Evolutionary conservation across 2,888 invertebrate species (phyloP), one percentile per base, ranked within the genome.

Genomic region (Cerastis leucographa): DNA sequence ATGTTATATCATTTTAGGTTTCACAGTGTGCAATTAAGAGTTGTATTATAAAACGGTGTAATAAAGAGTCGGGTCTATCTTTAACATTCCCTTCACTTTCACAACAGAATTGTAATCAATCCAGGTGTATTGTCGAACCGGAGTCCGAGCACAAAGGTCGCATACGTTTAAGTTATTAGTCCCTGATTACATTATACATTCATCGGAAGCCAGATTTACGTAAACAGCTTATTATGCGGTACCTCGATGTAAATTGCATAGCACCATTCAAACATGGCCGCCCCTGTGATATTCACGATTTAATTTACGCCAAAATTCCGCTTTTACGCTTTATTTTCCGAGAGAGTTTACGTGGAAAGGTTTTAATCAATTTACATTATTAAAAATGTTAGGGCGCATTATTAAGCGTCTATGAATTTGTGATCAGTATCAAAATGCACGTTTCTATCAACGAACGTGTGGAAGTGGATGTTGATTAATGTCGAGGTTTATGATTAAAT

Each of bases 101-200:
- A 83, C 76, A 86, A 78, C 71, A 67, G 49, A 78, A 76, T 74
- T 77, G 81, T 73, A 83, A 89, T 87, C 80, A 87, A 83, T 78
- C 73, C 80, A 77, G 59, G 59, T 51, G 69, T 76, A 81, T 80
- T 77, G 83, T 75, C 82, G 76, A 65, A 71, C 61, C 69, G 71
- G 74, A 74, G 14, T 64, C 22, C 25, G 42, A 25, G 12, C 70
- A 78, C 83, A 87, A 87, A 85, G 85, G 86, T 85, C 82, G 89
- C 89, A 89, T 88, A 89, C 89, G 89, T 87, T 90, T 90, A 86
- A 82, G 89, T 91, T 88, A 91, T 91, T 91, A 90, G 92, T 87
- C 88, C 83, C 90, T 94, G 93, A 96, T 95, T 95, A 93, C 95
- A 95, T 95, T 95, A 95, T 92, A 93, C 91, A 95, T 95, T 96